Conservation (phyloP, 2,797 vertebrate genomes). For the Streptopelia turtur region DNA sequence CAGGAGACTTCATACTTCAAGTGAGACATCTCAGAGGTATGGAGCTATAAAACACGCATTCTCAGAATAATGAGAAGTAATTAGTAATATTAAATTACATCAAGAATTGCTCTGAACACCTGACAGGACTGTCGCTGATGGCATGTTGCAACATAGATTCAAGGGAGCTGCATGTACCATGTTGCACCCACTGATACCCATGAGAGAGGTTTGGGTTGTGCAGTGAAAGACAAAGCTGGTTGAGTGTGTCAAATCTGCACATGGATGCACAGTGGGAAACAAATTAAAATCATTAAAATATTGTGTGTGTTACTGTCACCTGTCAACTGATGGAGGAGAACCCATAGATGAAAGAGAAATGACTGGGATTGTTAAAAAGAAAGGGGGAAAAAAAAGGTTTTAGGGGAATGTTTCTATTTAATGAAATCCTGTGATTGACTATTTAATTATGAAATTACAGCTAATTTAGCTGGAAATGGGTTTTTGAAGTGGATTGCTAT, state of each 20-base stretch:
- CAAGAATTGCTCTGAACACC: background rate
- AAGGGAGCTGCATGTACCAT: background rate
- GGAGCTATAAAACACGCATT: background rate
- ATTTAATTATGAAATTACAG: background rate
- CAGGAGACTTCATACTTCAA: background rate
- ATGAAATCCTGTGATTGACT: background rate
- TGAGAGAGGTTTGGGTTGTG: background rate
- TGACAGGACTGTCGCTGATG: background rate
- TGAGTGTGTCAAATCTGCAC: background rate
- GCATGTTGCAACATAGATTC: background rate
- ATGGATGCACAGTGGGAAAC: fast-evolving
- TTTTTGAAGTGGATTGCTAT: background rate
- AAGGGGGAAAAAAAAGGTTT: background rate
- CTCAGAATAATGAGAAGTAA: background rate
- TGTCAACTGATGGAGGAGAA: background rate
- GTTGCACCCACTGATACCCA: background rate
- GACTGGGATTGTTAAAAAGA: background rate
- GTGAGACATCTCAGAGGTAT: background rate
- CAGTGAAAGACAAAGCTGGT: background rate
- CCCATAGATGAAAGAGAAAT: background rate
- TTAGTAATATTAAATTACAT: background rate
- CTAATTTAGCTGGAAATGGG: background rate
- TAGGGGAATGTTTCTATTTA: background rate
- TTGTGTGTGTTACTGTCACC: background rate
- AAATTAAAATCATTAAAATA: background rate